Conservation (phyloP, 2,113 vertebrate species). For the Lophochroa leadbeateri region DNA sequence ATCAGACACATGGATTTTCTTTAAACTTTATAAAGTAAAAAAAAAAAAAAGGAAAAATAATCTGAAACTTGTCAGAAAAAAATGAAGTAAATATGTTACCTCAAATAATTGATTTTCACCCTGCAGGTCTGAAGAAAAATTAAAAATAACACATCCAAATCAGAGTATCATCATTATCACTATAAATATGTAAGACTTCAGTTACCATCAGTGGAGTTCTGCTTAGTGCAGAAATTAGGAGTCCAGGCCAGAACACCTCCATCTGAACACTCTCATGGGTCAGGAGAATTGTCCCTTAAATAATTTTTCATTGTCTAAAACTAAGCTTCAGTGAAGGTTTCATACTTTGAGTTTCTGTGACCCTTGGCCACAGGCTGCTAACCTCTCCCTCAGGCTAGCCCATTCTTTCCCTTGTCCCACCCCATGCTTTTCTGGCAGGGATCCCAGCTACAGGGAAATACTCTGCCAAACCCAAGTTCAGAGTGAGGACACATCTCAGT, state of each 20-base stretch:
- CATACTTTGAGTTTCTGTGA: slow-evolving; percentile 2
- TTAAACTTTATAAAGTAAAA: background rate
- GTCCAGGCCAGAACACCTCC: background rate
- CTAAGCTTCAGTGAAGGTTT: background rate
- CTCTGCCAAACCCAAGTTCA: slow-evolving; percentile 49
- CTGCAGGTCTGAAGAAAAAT: background rate
- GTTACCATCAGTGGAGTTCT: background rate
- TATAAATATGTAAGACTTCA: background rate
- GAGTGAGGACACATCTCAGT: background rate
- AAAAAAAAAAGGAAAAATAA: background rate
- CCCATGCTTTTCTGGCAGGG: slow-evolving; percentile 1
- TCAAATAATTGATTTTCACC: background rate
- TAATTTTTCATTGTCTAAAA: background rate
- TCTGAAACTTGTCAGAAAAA: background rate
- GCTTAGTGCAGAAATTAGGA: background rate
- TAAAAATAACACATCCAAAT: background rate
- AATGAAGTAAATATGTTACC: background rate
- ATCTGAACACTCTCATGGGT: background rate
- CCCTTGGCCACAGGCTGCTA: background rate
- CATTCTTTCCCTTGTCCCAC: slow-evolving; percentile 2
- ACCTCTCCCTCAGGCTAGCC: background rate
- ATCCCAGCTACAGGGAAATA: background rate
- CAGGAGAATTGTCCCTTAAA: background rate
- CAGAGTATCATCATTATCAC: background rate
- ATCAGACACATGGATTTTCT: background rate